Evolutionary conservation across 2,113 vertebrate genomes (phyloP).

Genomic region (Procavia capensis): DNA sequence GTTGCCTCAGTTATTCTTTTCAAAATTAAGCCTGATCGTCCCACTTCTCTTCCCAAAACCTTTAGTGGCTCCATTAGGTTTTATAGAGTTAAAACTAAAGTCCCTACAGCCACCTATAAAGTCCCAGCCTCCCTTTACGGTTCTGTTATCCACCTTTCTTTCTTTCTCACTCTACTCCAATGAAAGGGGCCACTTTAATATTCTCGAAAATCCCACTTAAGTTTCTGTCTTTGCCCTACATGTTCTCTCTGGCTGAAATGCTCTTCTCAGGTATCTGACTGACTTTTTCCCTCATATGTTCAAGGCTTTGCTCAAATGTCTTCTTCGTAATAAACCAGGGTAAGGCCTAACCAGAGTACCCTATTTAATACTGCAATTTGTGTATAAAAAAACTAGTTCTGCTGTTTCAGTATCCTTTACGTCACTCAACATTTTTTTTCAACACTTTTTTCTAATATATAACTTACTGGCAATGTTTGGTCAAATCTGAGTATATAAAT

Average conservation of each 20-base stretch:
- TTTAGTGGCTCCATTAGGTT: not conserved
- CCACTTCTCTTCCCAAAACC: not conserved
- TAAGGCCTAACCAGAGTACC: not conserved
- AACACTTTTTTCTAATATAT: not conserved
- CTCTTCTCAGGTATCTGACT: not conserved
- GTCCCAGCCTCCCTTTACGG: not conserved
- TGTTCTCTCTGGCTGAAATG: not conserved
- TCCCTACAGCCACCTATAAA: not conserved
- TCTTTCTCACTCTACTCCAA: accelerated
- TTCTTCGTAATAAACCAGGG: not conserved
- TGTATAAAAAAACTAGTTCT: too few relatives aligned
- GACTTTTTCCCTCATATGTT: not conserved
- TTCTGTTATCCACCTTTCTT: not conserved
- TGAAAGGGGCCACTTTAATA: not conserved
- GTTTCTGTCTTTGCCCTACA: not conserved
- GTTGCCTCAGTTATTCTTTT: not conserved
- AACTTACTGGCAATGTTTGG: not conserved
- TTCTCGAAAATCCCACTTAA: not conserved
- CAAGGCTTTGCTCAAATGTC: not conserved
- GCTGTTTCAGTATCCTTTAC: not conserved
- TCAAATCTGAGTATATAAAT: not conserved
- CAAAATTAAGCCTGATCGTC: not conserved
- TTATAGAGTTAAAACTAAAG: not conserved
- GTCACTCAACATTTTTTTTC: not conserved
- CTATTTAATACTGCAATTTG: not conserved